Percentiles rank a stretch among this genome's conserved stretches.
Conservation (phyloP, 1,140 invertebrate species). For the Cydia splendana region DNA sequence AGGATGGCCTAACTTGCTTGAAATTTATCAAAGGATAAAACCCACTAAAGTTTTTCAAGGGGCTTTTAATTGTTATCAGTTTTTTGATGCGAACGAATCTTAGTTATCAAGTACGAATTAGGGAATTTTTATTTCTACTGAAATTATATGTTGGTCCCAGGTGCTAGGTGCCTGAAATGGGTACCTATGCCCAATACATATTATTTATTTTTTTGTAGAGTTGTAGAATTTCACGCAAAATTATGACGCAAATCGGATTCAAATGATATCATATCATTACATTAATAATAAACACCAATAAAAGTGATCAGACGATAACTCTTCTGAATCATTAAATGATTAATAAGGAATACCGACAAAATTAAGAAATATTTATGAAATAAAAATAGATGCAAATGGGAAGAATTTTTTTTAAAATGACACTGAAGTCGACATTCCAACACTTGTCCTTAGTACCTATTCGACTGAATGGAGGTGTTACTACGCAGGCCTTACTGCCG, state of each 20-base stretch:
- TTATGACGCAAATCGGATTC: background rate
- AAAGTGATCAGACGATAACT: background rate
- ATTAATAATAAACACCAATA: background rate
- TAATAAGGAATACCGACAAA: background rate
- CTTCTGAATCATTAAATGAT: background rate
- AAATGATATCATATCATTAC: background rate
- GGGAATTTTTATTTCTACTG: no score
- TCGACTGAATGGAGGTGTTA: conserved; percentile 19
- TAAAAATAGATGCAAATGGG: background rate
- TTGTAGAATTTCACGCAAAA: background rate
- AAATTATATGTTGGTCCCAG: no score
- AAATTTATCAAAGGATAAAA: no score
- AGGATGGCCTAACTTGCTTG: no score
- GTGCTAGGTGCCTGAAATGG: no score
- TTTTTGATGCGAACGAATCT: no score
- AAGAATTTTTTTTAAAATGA: background rate
- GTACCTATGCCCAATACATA: no score
- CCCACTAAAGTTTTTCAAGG: no score
- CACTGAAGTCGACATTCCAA: conserved; percentile 1
- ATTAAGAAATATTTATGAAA: background rate
- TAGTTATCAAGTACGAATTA: no score
- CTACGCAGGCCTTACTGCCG: background rate
- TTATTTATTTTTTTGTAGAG: background rate
- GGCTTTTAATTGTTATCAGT: no score
- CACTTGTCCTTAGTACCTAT: conserved; percentile 8